Evolutionary conservation across 1,140 invertebrate genomes (phyloP).

Genomic region (Globodera ellingtonae): DNA sequence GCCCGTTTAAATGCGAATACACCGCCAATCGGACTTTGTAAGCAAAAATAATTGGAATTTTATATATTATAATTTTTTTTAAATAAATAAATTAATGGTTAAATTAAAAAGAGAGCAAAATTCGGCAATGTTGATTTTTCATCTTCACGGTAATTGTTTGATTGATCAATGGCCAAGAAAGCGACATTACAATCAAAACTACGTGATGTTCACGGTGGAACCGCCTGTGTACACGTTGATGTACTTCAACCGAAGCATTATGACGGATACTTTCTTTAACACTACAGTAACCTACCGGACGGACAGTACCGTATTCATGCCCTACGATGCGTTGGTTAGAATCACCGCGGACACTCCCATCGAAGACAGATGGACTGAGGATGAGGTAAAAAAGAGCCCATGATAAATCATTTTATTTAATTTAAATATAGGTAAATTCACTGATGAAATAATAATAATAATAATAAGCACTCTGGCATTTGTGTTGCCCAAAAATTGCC

Average conservation of each 20-base stretch:
- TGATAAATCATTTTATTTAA: too few relatives aligned
- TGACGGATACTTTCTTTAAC: conserved; percentile 15
- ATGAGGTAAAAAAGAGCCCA: too few relatives aligned
- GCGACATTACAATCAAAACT: background rate
- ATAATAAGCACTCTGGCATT: too few relatives aligned
- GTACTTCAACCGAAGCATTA: background rate
- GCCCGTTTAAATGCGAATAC: too few relatives aligned
- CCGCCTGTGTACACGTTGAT: background rate
- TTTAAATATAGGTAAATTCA: background rate
- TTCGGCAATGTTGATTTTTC: conserved; percentile 1
- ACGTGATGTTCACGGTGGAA: conserved; percentile 19
- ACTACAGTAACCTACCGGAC: conserved; percentile 15
- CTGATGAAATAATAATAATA: too few relatives aligned
- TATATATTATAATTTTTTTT: too few relatives aligned
- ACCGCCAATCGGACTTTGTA: too few relatives aligned
- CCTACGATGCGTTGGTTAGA: conserved; percentile 8
- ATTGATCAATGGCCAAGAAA: background rate
- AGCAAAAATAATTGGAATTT: too few relatives aligned
- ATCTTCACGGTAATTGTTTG: background rate
- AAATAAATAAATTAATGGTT: background rate
- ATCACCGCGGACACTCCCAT: background rate
- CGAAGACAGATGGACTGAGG: background rate
- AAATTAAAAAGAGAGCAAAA: too few relatives aligned
- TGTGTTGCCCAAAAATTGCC: too few relatives aligned
- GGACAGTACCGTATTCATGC: conserved; percentile 12